Percentiles rank a stretch among this genome's conserved stretches.
Conservation (phyloP, 1,140 invertebrate species). For the Cydia fagiglandana region DNA sequence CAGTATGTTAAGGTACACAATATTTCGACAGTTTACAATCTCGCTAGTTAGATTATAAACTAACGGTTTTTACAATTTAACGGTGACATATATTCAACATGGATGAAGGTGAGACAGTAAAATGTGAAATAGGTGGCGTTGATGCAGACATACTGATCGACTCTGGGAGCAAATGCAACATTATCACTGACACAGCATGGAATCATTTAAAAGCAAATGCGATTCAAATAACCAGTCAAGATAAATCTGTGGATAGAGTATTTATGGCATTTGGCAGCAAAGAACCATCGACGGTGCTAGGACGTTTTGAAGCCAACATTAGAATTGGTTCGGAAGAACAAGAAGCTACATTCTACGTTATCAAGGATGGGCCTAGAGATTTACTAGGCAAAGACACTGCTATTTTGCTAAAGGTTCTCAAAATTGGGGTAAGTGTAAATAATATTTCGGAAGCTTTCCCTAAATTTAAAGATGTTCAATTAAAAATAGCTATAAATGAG, state of each 20-base stretch:
- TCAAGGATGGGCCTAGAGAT: conserved; percentile 1
- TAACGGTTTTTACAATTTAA: too few relatives aligned
- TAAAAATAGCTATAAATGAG: conserved; percentile 38
- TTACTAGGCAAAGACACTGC: conserved; percentile 14
- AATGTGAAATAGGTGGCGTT: conserved; percentile 35
- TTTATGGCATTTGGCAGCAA: conserved; percentile 34
- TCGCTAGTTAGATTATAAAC: too few relatives aligned
- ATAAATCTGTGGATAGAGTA: conserved; percentile 34
- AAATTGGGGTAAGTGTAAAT: conserved; percentile 18
- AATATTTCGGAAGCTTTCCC: too few relatives aligned
- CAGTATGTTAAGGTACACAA: too few relatives aligned
- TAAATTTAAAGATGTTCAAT: neutral
- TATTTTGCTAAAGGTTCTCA: conserved; percentile 1
- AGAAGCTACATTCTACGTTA: conserved; percentile 23
- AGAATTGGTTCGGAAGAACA: neutral
- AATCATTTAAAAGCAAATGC: conserved; percentile 16
- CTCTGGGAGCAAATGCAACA: conserved; percentile 39
- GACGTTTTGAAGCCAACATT: conserved; percentile 13
- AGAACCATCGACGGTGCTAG: neutral
- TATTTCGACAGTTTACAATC: too few relatives aligned
- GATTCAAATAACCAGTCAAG: conserved; percentile 37
- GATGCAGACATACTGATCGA: conserved; percentile 39
- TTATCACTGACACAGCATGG: conserved; percentile 36
- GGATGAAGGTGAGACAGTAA: conserved; percentile 20
- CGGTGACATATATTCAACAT: too few relatives aligned